Evolutionary conservation across 2,888 invertebrate species (phyloP).

Genomic region (Acanthopleura granulata): DNA sequence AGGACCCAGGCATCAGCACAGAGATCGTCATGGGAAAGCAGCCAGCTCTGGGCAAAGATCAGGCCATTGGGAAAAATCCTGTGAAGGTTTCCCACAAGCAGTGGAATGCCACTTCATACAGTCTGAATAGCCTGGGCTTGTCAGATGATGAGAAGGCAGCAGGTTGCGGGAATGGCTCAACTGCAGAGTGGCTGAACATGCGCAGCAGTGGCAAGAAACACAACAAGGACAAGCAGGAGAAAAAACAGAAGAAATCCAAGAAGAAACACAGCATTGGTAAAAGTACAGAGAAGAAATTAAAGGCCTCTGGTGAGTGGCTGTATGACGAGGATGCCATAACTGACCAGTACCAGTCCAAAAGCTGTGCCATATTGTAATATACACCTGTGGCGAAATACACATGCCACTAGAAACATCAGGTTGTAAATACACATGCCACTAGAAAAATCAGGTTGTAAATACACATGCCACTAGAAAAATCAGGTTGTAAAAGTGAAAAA

Average conservation of each 20-base stretch:
- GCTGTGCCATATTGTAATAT: constrained; percentile 36
- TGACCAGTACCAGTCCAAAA: constrained; percentile 32
- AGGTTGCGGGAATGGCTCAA: not conserved
- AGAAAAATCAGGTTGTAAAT: too few relatives aligned
- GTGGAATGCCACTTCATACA: not conserved
- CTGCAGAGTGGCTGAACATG: constrained; percentile 8
- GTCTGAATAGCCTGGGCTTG: not conserved
- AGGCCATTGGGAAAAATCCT: not conserved
- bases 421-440: too few relatives aligned
- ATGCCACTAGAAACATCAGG: too few relatives aligned
- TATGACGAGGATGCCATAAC: constrained; percentile 6
- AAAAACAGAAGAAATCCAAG: constrained; percentile 21
- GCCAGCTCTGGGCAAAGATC: not conserved
- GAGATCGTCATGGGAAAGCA: not conserved
- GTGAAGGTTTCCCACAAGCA: not conserved
- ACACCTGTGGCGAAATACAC: too few relatives aligned
- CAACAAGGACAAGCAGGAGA: not conserved
- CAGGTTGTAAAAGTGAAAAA: too few relatives aligned
- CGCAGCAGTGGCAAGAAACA: not conserved
- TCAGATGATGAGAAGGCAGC: not conserved
- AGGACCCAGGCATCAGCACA: not conserved
- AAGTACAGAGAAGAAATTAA: not conserved
- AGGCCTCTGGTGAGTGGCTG: too few relatives aligned
- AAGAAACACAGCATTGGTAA: constrained; percentile 10
- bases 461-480: too few relatives aligned